These are phyloP conservation scores for Amazona ochrocephala DNA, from an alignment of 2,797 vertebrate genomes.

Conservation along the genomic window DNA sequence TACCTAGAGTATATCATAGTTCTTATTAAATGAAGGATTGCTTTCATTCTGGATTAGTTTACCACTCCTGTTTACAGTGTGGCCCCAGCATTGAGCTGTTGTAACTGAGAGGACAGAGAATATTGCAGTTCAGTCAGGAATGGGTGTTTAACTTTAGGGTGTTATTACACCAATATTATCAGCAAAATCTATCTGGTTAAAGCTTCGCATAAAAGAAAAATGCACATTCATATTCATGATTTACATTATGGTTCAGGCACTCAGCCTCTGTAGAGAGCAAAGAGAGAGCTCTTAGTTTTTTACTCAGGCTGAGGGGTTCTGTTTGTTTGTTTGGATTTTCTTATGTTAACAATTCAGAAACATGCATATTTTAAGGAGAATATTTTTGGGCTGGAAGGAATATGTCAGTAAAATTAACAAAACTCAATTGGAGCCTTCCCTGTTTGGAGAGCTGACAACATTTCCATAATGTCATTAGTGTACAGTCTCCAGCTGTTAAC, in stretches of 20 bases:
- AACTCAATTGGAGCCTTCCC: background rate
- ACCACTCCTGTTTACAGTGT: background rate
- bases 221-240: background rate
- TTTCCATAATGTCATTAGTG: background rate
- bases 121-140: background rate
- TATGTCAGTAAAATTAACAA: background rate
- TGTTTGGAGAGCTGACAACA: background rate
- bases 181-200: background rate
- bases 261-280: background rate
- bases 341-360: background rate
- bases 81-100: background rate
- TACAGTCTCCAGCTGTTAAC: background rate
- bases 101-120: background rate
- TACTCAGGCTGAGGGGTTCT: accelerated
- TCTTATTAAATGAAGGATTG: background rate
- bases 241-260: background rate
- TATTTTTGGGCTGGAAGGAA: background rate
- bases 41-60: background rate
- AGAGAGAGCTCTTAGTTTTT: background rate
- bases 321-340: background rate
- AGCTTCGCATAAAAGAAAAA: background rate
- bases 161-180: background rate
- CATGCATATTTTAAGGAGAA: background rate
- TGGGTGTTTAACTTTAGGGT: background rate
- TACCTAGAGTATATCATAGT: background rate